These are phyloP conservation scores for Drosophila borealis DNA, from an alignment of 2,888 invertebrate species.

Conservation along the genomic window DNA sequence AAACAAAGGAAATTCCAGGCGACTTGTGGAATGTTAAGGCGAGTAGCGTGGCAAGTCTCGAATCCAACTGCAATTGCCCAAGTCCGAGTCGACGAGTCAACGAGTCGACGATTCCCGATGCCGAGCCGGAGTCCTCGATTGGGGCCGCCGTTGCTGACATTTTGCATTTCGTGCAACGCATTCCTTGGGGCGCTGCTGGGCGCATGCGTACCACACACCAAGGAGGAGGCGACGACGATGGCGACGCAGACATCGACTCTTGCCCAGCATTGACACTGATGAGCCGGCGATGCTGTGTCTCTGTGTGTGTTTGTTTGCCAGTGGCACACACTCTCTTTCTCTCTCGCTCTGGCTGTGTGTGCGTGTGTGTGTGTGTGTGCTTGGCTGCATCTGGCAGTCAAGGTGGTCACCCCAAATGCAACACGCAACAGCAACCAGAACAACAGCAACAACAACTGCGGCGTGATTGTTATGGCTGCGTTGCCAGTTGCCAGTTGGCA, in stretches of 20 bases:
- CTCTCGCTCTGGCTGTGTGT: background rate
- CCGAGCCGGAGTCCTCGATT: slow-evolving; percentile 26
- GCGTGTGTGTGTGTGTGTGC: background rate
- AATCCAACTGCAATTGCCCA: too few species aligned
- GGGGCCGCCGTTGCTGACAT: slow-evolving; percentile 79
- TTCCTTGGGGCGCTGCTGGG: slow-evolving; percentile 82
- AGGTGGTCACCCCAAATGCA: slow-evolving; percentile 80
- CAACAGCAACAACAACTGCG: slow-evolving; percentile 58
- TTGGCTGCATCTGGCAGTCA: slow-evolving; percentile 61
- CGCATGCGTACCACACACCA: slow-evolving; percentile 79
- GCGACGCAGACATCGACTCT: slow-evolving; percentile 46
- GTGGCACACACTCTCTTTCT: slow-evolving; percentile 40
- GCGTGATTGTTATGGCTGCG: slow-evolving; percentile 79
- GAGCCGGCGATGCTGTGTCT: slow-evolving; percentile 61
- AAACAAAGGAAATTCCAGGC: slow-evolving; percentile 83
- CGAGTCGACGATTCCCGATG: background rate
- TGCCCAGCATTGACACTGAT: slow-evolving; percentile 79
- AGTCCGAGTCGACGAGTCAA: too few species aligned
- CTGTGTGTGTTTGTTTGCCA: slow-evolving; percentile 42
- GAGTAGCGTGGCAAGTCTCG: slow-evolving; percentile 45
- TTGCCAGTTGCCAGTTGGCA: slow-evolving; percentile 58
- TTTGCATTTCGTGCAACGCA: slow-evolving; percentile 83
- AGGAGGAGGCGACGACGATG: slow-evolving; percentile 57
- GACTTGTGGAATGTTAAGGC: slow-evolving; percentile 74
- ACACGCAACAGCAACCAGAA: slow-evolving; percentile 64